Conservation (phyloP, 1,140 invertebrate genomes). For the Bombus sibiricus region DNA sequence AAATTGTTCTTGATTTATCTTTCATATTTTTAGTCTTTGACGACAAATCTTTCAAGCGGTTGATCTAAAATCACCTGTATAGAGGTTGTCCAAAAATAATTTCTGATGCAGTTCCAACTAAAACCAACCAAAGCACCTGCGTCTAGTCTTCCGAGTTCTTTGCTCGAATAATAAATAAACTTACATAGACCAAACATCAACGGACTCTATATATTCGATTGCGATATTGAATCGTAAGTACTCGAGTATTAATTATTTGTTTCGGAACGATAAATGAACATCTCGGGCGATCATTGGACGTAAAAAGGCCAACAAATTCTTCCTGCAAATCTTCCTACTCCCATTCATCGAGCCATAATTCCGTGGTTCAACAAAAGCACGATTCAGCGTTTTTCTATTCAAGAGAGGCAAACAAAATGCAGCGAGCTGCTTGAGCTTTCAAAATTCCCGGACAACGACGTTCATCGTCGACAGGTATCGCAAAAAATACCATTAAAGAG, state of each 20-base stretch:
- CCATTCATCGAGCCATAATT: neutral
- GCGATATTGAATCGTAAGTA: neutral
- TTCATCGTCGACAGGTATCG: neutral
- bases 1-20: too few species aligned
- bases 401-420: too few species aligned
- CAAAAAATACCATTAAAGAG: neutral
- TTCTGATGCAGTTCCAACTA: slow-evolving; percentile 15
- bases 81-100: slow-evolving; percentile 16
- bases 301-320: neutral
- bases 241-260: neutral
- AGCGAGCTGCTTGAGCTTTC: neutral
- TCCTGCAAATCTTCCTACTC: neutral
- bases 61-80: neutral
- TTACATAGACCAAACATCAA: neutral
- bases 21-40: neutral
- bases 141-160: neutral
- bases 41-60: neutral
- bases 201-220: neutral
- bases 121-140: neutral
- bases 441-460: neutral
- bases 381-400: neutral
- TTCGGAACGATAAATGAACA: neutral
- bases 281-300: too few species aligned
- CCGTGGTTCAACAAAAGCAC: neutral
- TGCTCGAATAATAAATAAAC: neutral